These are phyloP conservation scores for Polyommatus iphigenia DNA, from an alignment of 2,888 invertebrate species.

Conservation along the genomic window DNA sequence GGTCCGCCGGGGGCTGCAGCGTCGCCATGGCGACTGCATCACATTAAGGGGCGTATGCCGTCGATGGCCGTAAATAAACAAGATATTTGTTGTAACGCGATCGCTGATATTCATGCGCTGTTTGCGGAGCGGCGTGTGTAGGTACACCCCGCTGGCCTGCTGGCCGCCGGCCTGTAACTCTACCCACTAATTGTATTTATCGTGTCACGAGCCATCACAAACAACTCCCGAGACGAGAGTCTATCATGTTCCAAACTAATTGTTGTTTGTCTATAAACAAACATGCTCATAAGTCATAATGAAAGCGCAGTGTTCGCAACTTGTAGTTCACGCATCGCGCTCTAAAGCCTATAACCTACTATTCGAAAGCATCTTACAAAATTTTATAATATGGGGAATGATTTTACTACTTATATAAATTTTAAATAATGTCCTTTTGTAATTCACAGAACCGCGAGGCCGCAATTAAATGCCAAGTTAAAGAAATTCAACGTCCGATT, in stretches of 20 bases:
- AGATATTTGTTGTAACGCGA: constrained; percentile 74
- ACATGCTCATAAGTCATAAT: not conserved
- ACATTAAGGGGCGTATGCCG: constrained; percentile 56
- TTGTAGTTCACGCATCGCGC: not conserved
- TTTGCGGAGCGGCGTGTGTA: constrained; percentile 71
- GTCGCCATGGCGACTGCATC: constrained; percentile 75
- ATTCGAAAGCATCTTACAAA: too few species aligned
- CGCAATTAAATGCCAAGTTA: not conserved
- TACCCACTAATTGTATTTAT: constrained; percentile 33
- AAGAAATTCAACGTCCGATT: not conserved
- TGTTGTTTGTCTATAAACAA: constrained; percentile 11
- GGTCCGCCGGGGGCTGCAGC: constrained; percentile 69
- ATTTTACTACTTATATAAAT: not conserved
- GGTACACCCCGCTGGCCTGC: constrained; percentile 54
- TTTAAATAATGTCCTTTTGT: not conserved
- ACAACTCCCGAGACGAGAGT: not conserved
- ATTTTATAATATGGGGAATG: too few species aligned
- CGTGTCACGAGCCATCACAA: constrained; percentile 11
- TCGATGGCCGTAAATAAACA: constrained; percentile 56
- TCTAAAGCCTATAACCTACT: too few species aligned
- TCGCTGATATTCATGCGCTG: constrained; percentile 74
- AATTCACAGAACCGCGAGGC: not conserved
- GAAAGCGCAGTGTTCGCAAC: not conserved
- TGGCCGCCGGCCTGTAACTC: constrained; percentile 55
- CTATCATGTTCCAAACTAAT: constrained; percentile 6